Conservation (phyloP, 2,888 invertebrate genomes). For the Toxonevra muliebris region DNA sequence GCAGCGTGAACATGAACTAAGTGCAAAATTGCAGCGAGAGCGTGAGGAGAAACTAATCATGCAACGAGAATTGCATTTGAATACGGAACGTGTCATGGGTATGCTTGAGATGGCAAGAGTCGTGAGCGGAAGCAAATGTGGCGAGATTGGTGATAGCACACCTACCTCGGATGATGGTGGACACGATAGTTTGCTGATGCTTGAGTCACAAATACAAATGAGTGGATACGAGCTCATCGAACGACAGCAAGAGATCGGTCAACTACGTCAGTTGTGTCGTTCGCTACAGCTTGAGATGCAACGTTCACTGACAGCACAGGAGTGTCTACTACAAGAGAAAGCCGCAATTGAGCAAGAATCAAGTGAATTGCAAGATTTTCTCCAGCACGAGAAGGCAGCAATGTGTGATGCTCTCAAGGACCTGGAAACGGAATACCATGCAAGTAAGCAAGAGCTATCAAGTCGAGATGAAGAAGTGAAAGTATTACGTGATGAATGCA, state of each 20-base stretch:
- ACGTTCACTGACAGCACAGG: constrained; percentile 74
- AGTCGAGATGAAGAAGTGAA: constrained; percentile 70
- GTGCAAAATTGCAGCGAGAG: constrained; percentile 73
- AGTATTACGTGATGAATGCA: constrained; percentile 78
- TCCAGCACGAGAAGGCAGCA: constrained; percentile 85
- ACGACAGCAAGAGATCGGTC: constrained; percentile 80
- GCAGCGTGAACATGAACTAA: constrained; percentile 72
- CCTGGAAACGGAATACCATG: constrained; percentile 68
- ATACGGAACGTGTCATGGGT: constrained; percentile 77
- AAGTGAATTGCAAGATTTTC: constrained; percentile 85
- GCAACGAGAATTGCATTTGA: constrained; percentile 77
- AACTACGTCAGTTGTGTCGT: constrained; percentile 75
- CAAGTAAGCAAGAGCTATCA: constrained; percentile 61
- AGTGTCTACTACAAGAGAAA: constrained; percentile 76
- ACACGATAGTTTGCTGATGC: constrained; percentile 77
- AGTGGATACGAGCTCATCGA: constrained; percentile 78
- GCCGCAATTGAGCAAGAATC: constrained; percentile 83
- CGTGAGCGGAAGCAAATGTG: constrained; percentile 39
- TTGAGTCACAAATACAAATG: constrained; percentile 79
- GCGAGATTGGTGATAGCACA: constrained; percentile 54
- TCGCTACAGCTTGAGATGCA: constrained; percentile 77
- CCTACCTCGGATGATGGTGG: constrained; percentile 61
- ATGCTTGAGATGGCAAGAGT: constrained; percentile 66
- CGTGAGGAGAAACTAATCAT: constrained; percentile 78
- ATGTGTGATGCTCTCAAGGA: constrained; percentile 82